Percentiles rank a stretch among this genome's conserved stretches.
Evolutionary conservation across 2,888 invertebrate genomes (phyloP).

Genomic region (Cerceris rybyensis): DNA sequence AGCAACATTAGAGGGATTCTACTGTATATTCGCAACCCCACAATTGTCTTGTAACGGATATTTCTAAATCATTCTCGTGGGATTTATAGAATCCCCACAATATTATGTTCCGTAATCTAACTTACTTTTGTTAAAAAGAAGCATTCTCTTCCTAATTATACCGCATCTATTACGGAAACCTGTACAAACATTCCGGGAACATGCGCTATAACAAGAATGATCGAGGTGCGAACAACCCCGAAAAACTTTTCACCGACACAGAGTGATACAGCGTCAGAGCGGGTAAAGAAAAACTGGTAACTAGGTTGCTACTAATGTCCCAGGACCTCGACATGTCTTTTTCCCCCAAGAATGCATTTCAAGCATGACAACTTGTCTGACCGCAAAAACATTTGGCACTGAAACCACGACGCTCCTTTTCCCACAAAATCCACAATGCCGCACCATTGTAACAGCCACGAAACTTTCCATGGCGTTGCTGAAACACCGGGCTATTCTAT

Average conservation of each 20-base stretch:
- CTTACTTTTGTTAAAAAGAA: too few relatives aligned
- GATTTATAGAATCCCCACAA: too few relatives aligned
- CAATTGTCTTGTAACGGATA: too few relatives aligned
- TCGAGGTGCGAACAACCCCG: slow-evolving; percentile 2
- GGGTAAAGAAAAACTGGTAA: slow-evolving; percentile 3
- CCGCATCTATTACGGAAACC: too few relatives aligned
- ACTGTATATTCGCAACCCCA: too few relatives aligned
- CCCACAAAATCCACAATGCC: slow-evolving; percentile 5
- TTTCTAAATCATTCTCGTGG: too few relatives aligned
- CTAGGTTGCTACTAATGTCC: slow-evolving; percentile 41
- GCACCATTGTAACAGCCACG: slow-evolving; percentile 7
- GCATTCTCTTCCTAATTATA: too few relatives aligned
- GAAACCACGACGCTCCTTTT: slow-evolving; percentile 7
- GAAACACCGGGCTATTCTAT: slow-evolving; percentile 4
- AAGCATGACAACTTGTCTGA: slow-evolving; percentile 21
- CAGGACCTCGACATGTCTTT: slow-evolving; percentile 34
- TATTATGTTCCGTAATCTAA: too few relatives aligned
- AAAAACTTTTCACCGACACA: slow-evolving; percentile 13
- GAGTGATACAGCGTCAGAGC: slow-evolving; percentile 17
- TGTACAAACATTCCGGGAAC: neutral
- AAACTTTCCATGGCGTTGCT: slow-evolving; percentile 9
- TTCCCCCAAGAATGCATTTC: slow-evolving; percentile 44
- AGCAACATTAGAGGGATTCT: too few relatives aligned
- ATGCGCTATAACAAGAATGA: slow-evolving; percentile 5
- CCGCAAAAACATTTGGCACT: slow-evolving; percentile 56